Conservation (phyloP, 2,888 invertebrate species). For the Scaptodrosophila latifasciaeformis region DNA sequence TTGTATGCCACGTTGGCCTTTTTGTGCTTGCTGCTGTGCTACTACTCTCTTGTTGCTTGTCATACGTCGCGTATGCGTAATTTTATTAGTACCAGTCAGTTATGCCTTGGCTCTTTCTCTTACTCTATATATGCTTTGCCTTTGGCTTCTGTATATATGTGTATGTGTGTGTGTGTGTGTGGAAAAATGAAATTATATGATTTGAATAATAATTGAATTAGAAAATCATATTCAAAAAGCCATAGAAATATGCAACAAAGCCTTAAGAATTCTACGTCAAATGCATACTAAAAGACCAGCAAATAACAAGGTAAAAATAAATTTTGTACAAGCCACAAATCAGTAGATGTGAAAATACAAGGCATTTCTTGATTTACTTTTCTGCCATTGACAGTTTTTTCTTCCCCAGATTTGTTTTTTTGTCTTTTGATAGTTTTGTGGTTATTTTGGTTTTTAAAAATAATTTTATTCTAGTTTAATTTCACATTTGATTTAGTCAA, state of each 20-base stretch:
- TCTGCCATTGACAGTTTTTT: too few relatives aligned
- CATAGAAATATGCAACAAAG: constrained; percentile 9
- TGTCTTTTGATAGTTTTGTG: too few relatives aligned
- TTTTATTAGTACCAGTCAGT: constrained; percentile 41
- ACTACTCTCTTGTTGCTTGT: constrained; percentile 15
- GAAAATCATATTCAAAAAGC: constrained; percentile 60
- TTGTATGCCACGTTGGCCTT: constrained; percentile 43
- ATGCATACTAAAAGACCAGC: constrained; percentile 7
- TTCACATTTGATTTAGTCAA: too few relatives aligned
- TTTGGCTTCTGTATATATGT: neutral
- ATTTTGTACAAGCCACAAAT: too few relatives aligned
- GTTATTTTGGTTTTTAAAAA: too few relatives aligned
- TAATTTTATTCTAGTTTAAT: too few relatives aligned
- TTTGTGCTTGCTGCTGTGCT: constrained; percentile 8
- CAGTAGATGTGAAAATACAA: too few relatives aligned
- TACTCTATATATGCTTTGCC: neutral
- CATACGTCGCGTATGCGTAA: constrained; percentile 44
- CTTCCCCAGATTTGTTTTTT: too few relatives aligned
- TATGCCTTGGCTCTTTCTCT: too few relatives aligned
- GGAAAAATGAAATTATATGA: constrained; percentile 71
- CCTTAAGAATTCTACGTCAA: neutral
- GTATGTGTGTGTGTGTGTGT: constrained; percentile 13
- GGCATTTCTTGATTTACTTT: too few relatives aligned
- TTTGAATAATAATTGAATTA: constrained; percentile 74
- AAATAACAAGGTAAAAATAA: too few relatives aligned